Conservation (phyloP, 2,113 vertebrate species). For the Percina caprodes region DNA sequence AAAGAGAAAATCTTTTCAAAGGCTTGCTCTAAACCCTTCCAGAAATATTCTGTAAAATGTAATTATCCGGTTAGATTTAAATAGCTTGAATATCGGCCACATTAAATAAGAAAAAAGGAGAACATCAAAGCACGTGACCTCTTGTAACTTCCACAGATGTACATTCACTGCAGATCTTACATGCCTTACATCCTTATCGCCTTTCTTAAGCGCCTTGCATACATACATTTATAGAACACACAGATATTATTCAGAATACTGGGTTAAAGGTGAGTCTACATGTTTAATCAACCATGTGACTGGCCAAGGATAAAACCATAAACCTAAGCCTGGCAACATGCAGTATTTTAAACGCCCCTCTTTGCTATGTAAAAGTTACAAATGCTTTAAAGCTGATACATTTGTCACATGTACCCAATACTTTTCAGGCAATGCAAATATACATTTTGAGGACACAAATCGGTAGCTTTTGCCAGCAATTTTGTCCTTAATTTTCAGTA, state of each 20-base stretch:
- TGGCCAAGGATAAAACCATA: neutral
- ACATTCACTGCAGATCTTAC: neutral
- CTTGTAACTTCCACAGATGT: neutral
- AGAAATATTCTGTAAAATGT: neutral
- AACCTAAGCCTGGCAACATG: neutral
- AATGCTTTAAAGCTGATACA: neutral
- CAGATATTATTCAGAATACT: neutral
- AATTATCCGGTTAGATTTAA: neutral
- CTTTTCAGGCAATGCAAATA: neutral
- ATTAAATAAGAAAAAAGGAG: neutral
- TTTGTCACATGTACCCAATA: neutral
- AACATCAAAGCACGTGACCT: neutral
- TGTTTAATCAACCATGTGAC: neutral
- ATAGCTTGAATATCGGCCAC: neutral
- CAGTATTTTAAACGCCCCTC: neutral
- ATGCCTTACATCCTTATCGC: neutral
- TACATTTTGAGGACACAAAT: neutral
- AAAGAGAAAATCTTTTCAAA: neutral
- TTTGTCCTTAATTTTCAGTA: neutral
- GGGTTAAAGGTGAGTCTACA: neutral
- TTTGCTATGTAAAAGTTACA: neutral
- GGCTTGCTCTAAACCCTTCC: neutral
- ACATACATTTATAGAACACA: constrained; percentile 14
- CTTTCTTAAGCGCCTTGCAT: neutral
- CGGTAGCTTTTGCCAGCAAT: neutral